These are phyloP conservation scores for Catharus bicknelli DNA, from an alignment of 2,113 vertebrate species.

Conservation along the genomic window DNA sequence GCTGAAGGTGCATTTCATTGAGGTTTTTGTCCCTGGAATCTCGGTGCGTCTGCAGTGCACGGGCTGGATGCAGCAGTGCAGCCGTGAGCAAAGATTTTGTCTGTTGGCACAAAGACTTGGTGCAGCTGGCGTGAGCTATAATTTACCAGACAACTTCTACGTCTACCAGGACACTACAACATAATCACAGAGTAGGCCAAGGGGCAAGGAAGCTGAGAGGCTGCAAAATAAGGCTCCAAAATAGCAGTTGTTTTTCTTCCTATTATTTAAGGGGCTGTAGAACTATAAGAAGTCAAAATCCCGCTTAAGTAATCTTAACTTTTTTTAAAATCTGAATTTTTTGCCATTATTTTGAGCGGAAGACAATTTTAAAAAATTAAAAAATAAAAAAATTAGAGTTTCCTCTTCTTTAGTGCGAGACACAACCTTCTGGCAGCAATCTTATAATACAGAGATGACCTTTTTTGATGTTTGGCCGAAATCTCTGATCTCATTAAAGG, in stretches of 20 bases:
- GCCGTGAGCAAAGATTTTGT: background rate
- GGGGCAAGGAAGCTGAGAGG: constrained; percentile 16
- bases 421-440: constrained; percentile 16
- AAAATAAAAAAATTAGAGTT: background rate
- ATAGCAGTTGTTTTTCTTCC: background rate
- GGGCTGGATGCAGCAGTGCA: constrained; percentile 41
- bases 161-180: background rate
- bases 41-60: background rate
- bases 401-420: background rate
- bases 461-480: constrained; percentile 31
- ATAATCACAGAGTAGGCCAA: background rate
- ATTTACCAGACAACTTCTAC: constrained; percentile 17
- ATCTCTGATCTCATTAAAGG: constrained; percentile 35
- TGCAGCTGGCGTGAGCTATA: constrained; percentile 33
- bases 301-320: background rate
- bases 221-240: constrained; percentile 11
- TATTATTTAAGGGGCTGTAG: constrained; percentile 8
- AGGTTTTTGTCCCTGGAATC: constrained; percentile 43
- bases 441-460: constrained; percentile 24
- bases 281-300: constrained; percentile 24
- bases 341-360: background rate
- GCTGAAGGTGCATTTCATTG: constrained; percentile 54
- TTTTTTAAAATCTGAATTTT: background rate
- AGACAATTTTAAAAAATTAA: background rate
- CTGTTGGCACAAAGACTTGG: constrained; percentile 30